Conservation (phyloP, 2,113 vertebrate species). For the Varanus salvator region DNA sequence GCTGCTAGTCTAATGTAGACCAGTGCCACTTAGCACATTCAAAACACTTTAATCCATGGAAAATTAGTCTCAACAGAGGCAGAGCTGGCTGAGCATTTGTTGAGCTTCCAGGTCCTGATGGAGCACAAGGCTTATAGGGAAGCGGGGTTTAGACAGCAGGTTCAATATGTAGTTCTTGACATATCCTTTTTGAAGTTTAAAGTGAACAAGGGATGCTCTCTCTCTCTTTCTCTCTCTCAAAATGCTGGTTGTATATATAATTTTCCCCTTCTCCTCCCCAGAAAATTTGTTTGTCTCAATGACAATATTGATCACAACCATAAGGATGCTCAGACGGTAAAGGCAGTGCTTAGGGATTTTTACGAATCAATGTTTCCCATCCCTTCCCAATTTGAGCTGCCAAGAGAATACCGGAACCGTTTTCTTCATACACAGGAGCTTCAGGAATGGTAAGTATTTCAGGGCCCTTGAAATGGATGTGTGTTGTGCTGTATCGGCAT, state of each 20-base stretch:
- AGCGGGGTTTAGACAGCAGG: no score
- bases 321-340: conserved; percentile 95
- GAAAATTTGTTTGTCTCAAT: conserved; percentile 98
- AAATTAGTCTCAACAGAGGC: no score
- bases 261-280: conserved; percentile 58
- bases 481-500: neutral
- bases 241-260: neutral
- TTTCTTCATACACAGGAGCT: conserved; percentile 97
- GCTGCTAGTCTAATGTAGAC: no score
- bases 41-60: no score
- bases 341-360: conserved; percentile 96
- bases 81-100: no score
- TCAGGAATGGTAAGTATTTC: conserved; percentile 87
- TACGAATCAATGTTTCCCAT: conserved; percentile 98
- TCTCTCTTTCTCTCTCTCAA: neutral
- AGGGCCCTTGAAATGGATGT: neutral
- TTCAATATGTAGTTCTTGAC: no score
- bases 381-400: conserved; percentile 94
- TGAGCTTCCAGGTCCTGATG: no score
- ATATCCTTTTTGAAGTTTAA: neutral
- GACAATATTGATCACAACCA: conserved; percentile 98
- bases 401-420: conserved; percentile 94
- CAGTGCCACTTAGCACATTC: no score
- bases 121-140: neutral
- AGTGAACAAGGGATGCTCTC: neutral